Evolutionary conservation across 2,888 invertebrate species (phyloP).

Genomic region (Magallana nippona): DNA sequence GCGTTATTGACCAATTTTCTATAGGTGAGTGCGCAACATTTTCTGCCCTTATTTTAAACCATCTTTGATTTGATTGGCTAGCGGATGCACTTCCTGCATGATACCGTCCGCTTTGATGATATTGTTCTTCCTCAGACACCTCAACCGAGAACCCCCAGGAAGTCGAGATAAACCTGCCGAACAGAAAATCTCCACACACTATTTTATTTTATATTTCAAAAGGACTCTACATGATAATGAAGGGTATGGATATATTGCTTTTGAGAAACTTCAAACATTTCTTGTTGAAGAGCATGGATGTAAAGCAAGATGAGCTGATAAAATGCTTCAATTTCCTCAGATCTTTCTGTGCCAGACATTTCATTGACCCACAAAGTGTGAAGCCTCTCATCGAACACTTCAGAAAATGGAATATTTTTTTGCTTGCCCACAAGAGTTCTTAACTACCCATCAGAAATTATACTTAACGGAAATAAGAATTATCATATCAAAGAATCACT

Average conservation of each 20-base stretch:
- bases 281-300: background rate
- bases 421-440: too few species aligned
- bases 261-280: conserved; percentile 16
- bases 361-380: conserved; percentile 9
- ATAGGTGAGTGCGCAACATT: too few species aligned
- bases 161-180: background rate
- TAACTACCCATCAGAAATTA: background rate
- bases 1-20: too few species aligned
- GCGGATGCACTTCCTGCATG: background rate
- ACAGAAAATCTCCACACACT: background rate
- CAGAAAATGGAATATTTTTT: background rate
- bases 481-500: too few species aligned
- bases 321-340: background rate
- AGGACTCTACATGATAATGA: background rate
- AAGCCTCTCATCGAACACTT: background rate
- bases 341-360: background rate
- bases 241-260: background rate
- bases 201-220: conserved; percentile 4
- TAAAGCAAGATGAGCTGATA: background rate
- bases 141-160: background rate
- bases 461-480: background rate
- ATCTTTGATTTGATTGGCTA: too few species aligned
- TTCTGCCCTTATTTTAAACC: too few species aligned
- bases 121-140: background rate
- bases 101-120: too few species aligned